Evolutionary conservation across 1,140 invertebrate species (phyloP), one percentile per base, ranked within the genome.

Genomic region (Homalodisca vitripennis): DNA sequence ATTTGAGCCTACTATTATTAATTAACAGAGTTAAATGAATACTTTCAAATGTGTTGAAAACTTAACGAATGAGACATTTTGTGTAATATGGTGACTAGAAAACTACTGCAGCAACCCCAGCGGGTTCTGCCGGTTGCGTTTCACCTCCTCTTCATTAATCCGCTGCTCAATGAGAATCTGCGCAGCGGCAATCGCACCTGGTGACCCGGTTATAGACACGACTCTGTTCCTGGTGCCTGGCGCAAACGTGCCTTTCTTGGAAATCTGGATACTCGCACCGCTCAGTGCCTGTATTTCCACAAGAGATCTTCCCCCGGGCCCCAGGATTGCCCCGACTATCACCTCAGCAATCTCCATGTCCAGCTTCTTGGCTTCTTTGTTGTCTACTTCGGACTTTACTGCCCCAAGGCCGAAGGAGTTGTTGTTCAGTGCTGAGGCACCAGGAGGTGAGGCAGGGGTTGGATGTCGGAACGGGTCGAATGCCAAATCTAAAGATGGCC

Each of bases 261-360:
- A 97, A 81, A 98, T 98, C 85, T 98, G 95, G 82, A 98, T 95
- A 83, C 93, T 97, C 79, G 95, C 95, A 79, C 95, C 94, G 69
- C 93, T 97, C 80, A 93, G 87, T 82, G 97, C 92, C 85, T 98
- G 95, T 82, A 98, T 95, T 86, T 98, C 95, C 77, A 97, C 91
- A 78, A 98, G 88, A 79, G 93, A 92, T 82, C 94, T 92, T 71
- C 96, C 97, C 78, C 94, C 94, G 93, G 95, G 82, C 88, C 88
- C 96, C 80, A 98, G 86, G 79, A 98, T 97, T 78, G 95, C 96
- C 78, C 96, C 96, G 77, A 98, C 95, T 82, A 98, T 96, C 82
- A 90, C 87, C 85, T 92, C 97, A 69, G 94, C 88, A 80, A 98
- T 95, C 87, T 97, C 93, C 78, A 90, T 82, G 77, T 90, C 88